Percentiles rank a stretch among this genome's conserved stretches.
Conservation (phyloP, 2,797 vertebrate genomes). For the Fratercula arctica region DNA sequence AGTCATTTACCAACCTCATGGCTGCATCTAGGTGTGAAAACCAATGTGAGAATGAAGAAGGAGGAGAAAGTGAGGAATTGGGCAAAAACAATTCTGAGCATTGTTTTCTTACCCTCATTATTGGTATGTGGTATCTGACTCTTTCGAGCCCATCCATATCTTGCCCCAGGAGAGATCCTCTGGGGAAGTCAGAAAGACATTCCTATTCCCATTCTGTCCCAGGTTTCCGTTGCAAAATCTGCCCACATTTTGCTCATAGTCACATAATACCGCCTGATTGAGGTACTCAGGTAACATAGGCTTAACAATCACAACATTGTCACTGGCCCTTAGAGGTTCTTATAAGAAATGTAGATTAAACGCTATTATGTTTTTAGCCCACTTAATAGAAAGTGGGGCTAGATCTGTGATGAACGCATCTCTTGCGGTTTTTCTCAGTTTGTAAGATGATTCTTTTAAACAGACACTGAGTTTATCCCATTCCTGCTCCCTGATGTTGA, state of each 20-base stretch:
- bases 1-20: background rate
- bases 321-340: background rate
- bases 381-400: background rate
- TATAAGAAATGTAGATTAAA: background rate
- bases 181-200: background rate
- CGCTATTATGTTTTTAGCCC: background rate
- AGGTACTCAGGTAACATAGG: background rate
- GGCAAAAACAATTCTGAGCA: background rate
- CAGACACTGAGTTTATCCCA: rapidly evolving
- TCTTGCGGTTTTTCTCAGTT: background rate
- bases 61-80: background rate
- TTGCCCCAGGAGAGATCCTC: background rate
- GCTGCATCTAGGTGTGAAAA: background rate
- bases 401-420: rapidly evolving
- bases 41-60: background rate
- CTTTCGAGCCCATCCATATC: background rate
- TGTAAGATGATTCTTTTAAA: background rate
- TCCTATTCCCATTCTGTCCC: background rate
- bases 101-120: background rate
- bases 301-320: background rate
- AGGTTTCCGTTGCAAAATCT: background rate
- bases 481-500: rapidly evolving
- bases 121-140: background rate
- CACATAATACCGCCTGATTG: background rate
- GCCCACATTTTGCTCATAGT: background rate